Base-by-base conservation (phyloP, 1,140 invertebrate species). In the Cotesia typhae region DNA sequence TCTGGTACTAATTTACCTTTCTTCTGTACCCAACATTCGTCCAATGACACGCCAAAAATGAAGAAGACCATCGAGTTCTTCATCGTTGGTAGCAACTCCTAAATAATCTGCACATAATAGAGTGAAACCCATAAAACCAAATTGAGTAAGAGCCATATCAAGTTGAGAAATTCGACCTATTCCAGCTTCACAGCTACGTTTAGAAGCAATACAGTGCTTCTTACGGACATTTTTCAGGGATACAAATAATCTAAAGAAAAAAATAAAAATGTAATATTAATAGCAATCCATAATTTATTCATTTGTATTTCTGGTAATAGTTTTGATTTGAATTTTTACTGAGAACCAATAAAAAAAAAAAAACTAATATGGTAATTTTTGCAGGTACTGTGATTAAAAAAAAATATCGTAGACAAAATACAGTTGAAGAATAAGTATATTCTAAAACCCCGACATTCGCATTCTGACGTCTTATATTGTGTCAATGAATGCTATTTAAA, bases 1-100 rank as follows among this genome's bases (percentile, higher is more conserved):
- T 35, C 35, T 4, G 35, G 1, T 12, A 60, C n/a, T 35, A 37
- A 28, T 28, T 76, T 80, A 93, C 90, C 89, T 90, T 77, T 97
- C 94, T 74, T 95, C 90, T 12, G 96, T 91, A 2, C 95, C 95
- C 59, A 97, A 88, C 78, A 94, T 83, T 77, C 92, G 89, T 0
- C 94, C 95, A 38, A 96, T 90, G 1, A 94, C 91, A 55, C 90
- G 88, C 95, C 95, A 97, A 76, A 96, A 91, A 81, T 97, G 94
- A 1, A 94, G 83, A 64, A 94, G 92, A n/a, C 91, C 91, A 63
- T 94, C 91, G n/a, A 92, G 78, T 65, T 93, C 92, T 35, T 91
- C 88, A 7, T 87, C 76, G 17, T 86, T 87, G 3, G 81, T 79
- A 2, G 80, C 75, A 2, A 95, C 84, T 0, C 94, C 93, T 38